Conservation (phyloP, 2,797 vertebrate species). For the Todus mexicanus region DNA sequence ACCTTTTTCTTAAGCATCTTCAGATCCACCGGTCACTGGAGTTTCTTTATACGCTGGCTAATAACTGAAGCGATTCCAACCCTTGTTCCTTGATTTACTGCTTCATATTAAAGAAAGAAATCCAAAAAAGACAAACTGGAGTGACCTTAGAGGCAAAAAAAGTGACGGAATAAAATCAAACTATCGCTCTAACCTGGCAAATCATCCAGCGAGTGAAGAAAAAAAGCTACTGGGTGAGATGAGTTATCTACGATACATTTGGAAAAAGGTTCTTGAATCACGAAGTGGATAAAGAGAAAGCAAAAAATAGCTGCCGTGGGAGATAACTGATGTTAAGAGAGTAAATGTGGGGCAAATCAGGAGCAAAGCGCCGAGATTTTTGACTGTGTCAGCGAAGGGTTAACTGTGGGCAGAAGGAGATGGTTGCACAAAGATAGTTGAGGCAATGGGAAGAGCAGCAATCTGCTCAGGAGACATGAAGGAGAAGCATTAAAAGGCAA, state of each 20-base stretch:
- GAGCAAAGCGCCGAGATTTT: not conserved
- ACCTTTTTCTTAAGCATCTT: not conserved
- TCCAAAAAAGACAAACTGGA: not conserved
- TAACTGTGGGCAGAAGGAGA: not conserved
- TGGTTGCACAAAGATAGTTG: rapidly evolving
- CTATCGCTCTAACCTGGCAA: not conserved
- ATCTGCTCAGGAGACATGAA: not conserved
- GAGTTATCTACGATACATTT: not conserved
- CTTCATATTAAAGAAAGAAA: not conserved
- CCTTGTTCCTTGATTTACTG: not conserved
- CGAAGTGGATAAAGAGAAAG: not conserved
- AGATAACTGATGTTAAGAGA: no score
- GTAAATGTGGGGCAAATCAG: not conserved
- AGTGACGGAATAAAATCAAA: not conserved
- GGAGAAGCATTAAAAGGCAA: not conserved
- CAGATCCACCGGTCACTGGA: not conserved
- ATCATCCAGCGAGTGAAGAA: not conserved
- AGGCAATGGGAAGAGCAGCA: not conserved
- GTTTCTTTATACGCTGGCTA: not conserved
- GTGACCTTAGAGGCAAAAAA: not conserved
- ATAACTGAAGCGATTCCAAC: not conserved
- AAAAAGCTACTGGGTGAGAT: not conserved
- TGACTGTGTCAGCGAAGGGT: not conserved
- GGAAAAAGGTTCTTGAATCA: not conserved
- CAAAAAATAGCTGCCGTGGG: not conserved